A percentile compares a stretch with the other conserved stretches of the same genome.
Evolutionary conservation across 2,797 vertebrate genomes (phyloP).

Genomic region (Pseudochromis fuscus): DNA sequence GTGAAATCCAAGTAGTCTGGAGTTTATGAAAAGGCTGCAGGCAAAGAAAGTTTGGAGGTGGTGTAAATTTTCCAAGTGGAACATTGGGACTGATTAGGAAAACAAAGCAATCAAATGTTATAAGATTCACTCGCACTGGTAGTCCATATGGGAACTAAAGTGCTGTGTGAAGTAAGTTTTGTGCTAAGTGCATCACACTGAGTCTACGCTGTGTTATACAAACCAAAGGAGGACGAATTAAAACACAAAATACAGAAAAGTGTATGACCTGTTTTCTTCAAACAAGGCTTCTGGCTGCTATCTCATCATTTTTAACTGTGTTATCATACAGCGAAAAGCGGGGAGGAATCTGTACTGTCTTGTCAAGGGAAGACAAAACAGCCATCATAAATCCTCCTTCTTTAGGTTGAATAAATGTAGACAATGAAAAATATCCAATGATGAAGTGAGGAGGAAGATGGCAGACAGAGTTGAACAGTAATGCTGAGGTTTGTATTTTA

Average conservation of each 20-base stretch:
- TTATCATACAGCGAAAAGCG: constrained; percentile 6
- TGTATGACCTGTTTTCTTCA: constrained; percentile 17
- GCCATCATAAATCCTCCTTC: background rate
- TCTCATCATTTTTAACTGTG: constrained; percentile 8
- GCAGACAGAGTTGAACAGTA: background rate
- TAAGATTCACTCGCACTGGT: constrained; percentile 43
- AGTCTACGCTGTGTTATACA: constrained; percentile 9
- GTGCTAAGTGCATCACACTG: constrained; percentile 12
- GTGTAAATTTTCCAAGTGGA: constrained; percentile 33
- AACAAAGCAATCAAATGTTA: constrained; percentile 34
- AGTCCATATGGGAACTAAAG: constrained; percentile 30
- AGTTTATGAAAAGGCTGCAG: constrained; percentile 7
- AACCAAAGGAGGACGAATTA: constrained; percentile 20
- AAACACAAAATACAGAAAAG: constrained; percentile 7
- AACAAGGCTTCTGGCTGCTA: background rate
- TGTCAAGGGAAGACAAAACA: constrained; percentile 7
- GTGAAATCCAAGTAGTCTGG: constrained; percentile 9
- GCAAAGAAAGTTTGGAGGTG: constrained; percentile 22
- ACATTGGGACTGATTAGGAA: constrained; percentile 49
- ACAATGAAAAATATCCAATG: constrained; percentile 12
- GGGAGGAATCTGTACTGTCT: background rate
- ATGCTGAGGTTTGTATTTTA: constrained; percentile 16
- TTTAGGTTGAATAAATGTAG: background rate
- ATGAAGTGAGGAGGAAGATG: constrained; percentile 1
- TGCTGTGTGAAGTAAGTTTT: constrained; percentile 38